A percentile compares a stretch with the other conserved stretches of the same genome.
Conservation (phyloP, 2,888 invertebrate species). For the Tineola bisselliella region DNA sequence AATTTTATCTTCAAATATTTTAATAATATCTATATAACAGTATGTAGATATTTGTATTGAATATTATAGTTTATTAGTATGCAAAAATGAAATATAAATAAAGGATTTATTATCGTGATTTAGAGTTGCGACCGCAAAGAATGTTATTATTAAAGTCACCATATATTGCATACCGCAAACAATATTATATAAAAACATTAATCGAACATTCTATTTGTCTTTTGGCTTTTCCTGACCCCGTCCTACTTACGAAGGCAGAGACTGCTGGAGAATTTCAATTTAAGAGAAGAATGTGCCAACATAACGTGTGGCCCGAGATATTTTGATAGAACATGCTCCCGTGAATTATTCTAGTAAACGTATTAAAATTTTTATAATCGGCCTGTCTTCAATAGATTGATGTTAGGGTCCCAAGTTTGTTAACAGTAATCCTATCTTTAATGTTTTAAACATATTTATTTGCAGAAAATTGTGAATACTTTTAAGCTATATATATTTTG, state of each 20-base stretch:
- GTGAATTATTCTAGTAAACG: constrained; percentile 63
- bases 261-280: constrained; percentile 68
- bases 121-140: background rate
- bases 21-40: no score
- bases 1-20: no score
- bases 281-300: constrained; percentile 70
- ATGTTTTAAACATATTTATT: no score
- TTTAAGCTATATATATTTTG: no score
- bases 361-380: constrained; percentile 36
- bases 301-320: constrained; percentile 68
- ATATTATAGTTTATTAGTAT: background rate
- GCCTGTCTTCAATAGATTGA: background rate
- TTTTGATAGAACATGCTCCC: constrained; percentile 68
- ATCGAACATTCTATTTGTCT: constrained; percentile 48
- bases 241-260: constrained; percentile 53
- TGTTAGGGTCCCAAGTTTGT: background rate
- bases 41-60: background rate
- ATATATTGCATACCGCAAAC: constrained; percentile 9
- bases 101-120: background rate
- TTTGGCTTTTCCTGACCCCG: constrained; percentile 52
- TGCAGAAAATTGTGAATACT: no score
- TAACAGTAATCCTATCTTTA: background rate
- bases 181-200: constrained; percentile 13
- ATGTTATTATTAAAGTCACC: constrained; percentile 11
- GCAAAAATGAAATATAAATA: background rate